Conservation (phyloP, 1,140 invertebrate genomes). For the Brachionus plicatilis region DNA sequence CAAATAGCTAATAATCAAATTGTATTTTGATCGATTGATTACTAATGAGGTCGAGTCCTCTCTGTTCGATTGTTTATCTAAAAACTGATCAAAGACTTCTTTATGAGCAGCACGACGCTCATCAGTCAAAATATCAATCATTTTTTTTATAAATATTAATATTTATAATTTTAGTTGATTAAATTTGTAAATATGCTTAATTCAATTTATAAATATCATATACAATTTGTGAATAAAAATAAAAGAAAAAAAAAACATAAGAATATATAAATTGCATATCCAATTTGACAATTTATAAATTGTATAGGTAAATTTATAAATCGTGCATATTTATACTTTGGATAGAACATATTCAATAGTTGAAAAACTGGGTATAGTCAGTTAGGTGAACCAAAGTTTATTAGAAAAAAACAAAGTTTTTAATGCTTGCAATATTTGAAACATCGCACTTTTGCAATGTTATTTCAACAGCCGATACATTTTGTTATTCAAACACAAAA, state of each 20-base stretch:
- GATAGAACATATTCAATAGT: conserved; percentile 5
- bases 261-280: not conserved
- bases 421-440: no score
- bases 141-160: not conserved
- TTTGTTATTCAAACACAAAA: no score
- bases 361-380: no score
- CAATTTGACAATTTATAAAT: not conserved
- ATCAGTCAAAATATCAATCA: not conserved
- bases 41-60: not conserved
- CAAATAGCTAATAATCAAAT: not conserved
- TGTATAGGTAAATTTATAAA: not conserved
- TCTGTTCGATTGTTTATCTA: not conserved
- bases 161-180: not conserved
- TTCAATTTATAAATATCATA: not conserved
- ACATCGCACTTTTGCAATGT: no score
- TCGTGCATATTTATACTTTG: not conserved
- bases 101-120: not conserved
- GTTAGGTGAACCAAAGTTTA: no score
- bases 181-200: not conserved
- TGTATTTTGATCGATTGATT: not conserved
- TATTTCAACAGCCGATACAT: no score
- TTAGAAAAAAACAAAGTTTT: no score
- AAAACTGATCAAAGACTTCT: not conserved
- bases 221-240: not conserved
- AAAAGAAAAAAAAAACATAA: not conserved